phyloP scores from a whole-genome alignment of 2,888 invertebrate genomes.

The Tetragnatha montana region DNA sequence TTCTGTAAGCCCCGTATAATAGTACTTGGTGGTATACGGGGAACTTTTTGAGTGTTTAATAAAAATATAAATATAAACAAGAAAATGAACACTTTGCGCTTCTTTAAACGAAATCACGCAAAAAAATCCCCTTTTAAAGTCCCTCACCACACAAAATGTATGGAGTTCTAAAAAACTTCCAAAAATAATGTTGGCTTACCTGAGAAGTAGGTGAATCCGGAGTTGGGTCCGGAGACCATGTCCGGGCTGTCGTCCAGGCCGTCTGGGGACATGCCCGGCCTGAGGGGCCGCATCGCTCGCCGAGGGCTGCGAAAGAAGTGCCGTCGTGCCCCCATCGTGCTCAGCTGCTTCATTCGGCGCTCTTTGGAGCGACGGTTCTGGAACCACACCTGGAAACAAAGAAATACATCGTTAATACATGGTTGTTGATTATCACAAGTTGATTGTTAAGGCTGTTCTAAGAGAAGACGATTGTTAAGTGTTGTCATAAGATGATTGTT shows the following conservation, averaged over 20 bases:
- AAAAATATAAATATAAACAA: too few relatives aligned
- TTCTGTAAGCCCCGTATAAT: too few relatives aligned
- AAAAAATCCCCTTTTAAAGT: too few relatives aligned
- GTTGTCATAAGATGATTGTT: too few relatives aligned
- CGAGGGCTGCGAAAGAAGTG: slow-evolving; percentile 82
- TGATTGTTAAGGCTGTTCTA: not conserved
- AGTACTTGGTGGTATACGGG: too few relatives aligned
- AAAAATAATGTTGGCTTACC: slow-evolving; percentile 76
- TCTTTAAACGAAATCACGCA: too few relatives aligned
- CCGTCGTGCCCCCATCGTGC: slow-evolving; percentile 84
- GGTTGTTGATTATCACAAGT: not conserved
- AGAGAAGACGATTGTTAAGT: not conserved
- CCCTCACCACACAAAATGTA: too few relatives aligned
- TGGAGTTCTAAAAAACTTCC: too few relatives aligned
- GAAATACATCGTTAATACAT: not conserved
- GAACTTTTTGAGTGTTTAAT: too few relatives aligned
- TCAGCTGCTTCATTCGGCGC: slow-evolving; percentile 97
- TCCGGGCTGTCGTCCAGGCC: slow-evolving; percentile 83
- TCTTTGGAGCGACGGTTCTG: slow-evolving; percentile 99
- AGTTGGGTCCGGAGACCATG: slow-evolving; percentile 82
- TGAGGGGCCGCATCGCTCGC: slow-evolving; percentile 90
- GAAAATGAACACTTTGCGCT: too few relatives aligned
- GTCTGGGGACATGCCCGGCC: slow-evolving; percentile 79
- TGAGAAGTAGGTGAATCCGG: slow-evolving; percentile 92
- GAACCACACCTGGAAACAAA: slow-evolving; percentile 93